A percentile compares a stretch with the other conserved stretches of the same genome.
Evolutionary conservation across 2,113 vertebrate genomes (phyloP).

Genomic region (Oreocharis arfaki): DNA sequence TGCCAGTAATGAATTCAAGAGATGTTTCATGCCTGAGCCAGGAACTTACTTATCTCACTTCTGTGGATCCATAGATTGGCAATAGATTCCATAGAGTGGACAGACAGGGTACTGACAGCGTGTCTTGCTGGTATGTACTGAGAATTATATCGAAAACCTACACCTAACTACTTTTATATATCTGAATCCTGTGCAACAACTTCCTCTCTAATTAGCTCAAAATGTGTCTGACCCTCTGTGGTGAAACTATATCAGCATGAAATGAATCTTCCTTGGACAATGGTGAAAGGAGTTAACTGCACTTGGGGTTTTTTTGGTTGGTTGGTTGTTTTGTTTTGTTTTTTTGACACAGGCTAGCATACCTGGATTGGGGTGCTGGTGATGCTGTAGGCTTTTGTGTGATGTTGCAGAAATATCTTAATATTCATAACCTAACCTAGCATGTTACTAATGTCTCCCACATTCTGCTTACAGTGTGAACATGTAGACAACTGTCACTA

Average conservation of each 20-base stretch:
- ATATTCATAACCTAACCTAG: not conserved
- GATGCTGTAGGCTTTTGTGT: accelerated
- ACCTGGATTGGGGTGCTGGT: not conserved
- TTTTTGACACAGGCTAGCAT: not conserved
- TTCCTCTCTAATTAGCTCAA: not conserved
- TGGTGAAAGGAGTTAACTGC: not conserved
- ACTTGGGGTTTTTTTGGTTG: not conserved
- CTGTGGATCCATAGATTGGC: not conserved
- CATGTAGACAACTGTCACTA: not conserved
- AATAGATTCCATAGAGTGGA: no score
- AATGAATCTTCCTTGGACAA: not conserved
- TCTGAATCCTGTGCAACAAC: not conserved
- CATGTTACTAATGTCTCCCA: not conserved
- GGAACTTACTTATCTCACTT: not conserved
- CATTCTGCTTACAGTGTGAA: not conserved
- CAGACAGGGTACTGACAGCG: not conserved
- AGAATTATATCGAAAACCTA: not conserved
- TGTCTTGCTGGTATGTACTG: not conserved
- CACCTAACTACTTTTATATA: not conserved
- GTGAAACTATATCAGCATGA: not conserved
- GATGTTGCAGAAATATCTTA: not conserved
- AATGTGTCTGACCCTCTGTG: not conserved
- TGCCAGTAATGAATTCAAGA: not conserved
- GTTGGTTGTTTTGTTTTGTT: no score
- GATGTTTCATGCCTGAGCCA: not conserved